A percentile compares a stretch with the other conserved stretches of the same genome.
These are phyloP conservation scores for Tipula lateralis DNA, from an alignment of 2,888 invertebrate species.

Conservation along the genomic window DNA sequence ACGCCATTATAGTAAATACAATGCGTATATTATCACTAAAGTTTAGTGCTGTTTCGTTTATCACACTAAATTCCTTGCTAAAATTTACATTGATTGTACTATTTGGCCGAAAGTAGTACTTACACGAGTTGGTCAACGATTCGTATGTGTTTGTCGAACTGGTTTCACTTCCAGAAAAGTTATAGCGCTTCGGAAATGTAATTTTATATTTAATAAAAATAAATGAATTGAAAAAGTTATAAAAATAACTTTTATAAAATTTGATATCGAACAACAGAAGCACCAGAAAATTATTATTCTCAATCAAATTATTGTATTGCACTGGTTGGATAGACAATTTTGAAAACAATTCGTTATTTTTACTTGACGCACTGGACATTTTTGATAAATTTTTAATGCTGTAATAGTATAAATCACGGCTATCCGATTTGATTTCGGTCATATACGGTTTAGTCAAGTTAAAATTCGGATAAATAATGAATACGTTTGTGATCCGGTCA, in stretches of 20 bases:
- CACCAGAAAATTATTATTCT: background rate
- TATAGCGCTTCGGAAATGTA: background rate
- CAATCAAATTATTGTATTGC: background rate
- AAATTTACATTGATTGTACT: background rate
- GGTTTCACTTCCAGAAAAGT: background rate
- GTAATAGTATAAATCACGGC: background rate
- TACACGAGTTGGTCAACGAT: background rate
- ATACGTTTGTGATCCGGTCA: background rate
- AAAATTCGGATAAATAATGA: background rate
- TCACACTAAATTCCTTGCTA: background rate
- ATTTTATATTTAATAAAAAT: background rate
- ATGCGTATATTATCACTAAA: background rate
- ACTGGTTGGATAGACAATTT: background rate
- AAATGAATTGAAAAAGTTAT: background rate
- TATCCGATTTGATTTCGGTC: background rate
- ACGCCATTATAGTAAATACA: background rate
- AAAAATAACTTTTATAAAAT: constrained; percentile 11
- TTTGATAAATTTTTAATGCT: background rate
- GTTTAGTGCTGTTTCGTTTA: background rate
- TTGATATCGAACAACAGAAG: background rate
- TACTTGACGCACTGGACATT: background rate
- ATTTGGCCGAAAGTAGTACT: background rate
- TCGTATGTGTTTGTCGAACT: background rate
- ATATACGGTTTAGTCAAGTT: background rate
- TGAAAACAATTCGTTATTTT: background rate